phyloP scores from a whole-genome alignment of 2,888 invertebrate species.

The Ditylenchus weischeri region DNA sequence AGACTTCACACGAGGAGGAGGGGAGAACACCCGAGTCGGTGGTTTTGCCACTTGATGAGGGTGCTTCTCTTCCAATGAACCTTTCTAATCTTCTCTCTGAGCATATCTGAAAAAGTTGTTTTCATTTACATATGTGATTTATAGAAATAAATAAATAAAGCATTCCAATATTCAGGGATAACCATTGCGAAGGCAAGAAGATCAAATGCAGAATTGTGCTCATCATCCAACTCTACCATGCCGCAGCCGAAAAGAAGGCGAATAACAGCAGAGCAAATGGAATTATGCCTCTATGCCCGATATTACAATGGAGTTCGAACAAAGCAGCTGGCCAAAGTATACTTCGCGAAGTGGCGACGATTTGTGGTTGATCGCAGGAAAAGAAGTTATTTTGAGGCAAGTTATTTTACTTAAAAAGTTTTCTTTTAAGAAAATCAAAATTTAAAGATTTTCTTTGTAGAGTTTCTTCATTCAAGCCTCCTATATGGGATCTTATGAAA shows the following conservation, averaged over 20 bases:
- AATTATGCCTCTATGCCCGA: slow-evolving; percentile 3
- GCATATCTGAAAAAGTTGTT: not conserved
- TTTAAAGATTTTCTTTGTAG: too few relatives aligned
- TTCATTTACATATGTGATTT: too few relatives aligned
- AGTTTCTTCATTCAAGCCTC: too few relatives aligned
- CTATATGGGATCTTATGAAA: too few relatives aligned
- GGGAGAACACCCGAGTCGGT: not conserved
- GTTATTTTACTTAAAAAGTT: not conserved
- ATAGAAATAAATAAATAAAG: too few relatives aligned
- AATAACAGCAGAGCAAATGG: slow-evolving; percentile 9
- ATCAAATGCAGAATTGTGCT: too few relatives aligned
- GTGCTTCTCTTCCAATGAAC: not conserved
- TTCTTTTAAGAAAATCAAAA: too few relatives aligned
- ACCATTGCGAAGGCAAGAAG: too few relatives aligned
- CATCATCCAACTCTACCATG: not conserved
- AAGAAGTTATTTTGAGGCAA: not conserved
- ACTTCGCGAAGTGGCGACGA: slow-evolving; percentile 6
- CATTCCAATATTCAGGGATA: too few relatives aligned
- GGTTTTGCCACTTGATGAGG: not conserved
- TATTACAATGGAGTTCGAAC: not conserved
- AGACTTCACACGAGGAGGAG: not conserved
- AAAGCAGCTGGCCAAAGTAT: not conserved
- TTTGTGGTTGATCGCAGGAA: not conserved
- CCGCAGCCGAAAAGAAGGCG: not conserved
- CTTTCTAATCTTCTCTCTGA: slow-evolving; percentile 9